Percentiles rank a stretch among this genome's conserved stretches.
These are phyloP conservation scores for Geotrypetes seraphini DNA, from an alignment of 2,797 vertebrate genomes.

Conservation along the genomic window DNA sequence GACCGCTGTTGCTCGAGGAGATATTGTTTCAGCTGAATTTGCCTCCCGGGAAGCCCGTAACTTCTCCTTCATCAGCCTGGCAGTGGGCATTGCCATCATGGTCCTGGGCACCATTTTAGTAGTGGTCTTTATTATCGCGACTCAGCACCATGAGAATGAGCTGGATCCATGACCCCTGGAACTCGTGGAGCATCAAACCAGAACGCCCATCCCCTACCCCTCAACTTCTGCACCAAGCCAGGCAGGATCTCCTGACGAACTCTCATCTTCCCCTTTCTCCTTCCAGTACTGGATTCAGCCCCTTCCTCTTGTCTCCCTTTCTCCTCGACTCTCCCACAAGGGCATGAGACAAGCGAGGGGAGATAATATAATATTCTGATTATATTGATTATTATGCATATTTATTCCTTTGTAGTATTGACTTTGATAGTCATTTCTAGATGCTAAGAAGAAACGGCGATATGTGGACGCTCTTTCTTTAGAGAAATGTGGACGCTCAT, in stretches of 20 bases:
- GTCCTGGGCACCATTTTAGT: conserved; percentile 92
- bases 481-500: too few species aligned
- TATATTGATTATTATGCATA: too few species aligned
- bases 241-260: not conserved
- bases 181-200: too few species aligned
- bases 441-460: too few species aligned
- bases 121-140: conserved; percentile 89
- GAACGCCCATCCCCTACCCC: too few species aligned
- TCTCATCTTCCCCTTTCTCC: not conserved
- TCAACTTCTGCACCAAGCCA: not conserved
- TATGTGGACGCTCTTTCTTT: too few species aligned
- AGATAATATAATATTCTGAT: too few species aligned
- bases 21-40: conserved; percentile 89
- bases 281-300: not conserved
- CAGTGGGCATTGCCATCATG: conserved; percentile 86
- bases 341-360: too few species aligned
- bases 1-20: conserved; percentile 78
- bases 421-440: too few species aligned
- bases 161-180: conserved; percentile 77
- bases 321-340: not conserved
- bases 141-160: conserved; percentile 88
- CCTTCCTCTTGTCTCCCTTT: not conserved
- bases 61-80: conserved; percentile 94
- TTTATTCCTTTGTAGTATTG: too few species aligned
- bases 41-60: conserved; percentile 86